These are phyloP conservation scores for Hemicentrotus pulcherrimus DNA, from an alignment of 35 echinoderm and acorn worm species.

Conservation along the genomic window DNA sequence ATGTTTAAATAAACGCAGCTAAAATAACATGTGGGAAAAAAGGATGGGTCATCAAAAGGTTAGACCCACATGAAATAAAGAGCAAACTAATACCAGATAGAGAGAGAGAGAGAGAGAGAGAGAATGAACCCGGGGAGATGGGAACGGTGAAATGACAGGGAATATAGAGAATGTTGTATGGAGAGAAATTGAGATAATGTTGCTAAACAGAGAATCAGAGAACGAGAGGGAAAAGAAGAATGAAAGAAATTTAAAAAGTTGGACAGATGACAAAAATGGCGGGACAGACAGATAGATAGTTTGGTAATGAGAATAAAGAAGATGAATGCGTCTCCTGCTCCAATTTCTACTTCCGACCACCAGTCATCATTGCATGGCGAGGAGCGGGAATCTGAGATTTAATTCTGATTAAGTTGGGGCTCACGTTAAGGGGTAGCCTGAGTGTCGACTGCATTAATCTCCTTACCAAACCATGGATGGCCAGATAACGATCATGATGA, in stretches of 20 bases:
- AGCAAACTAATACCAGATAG: neutral
- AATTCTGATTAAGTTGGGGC: constrained; percentile 33
- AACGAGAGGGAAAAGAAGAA: neutral
- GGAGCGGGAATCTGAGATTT: neutral
- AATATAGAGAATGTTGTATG: no score
- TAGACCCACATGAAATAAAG: neutral
- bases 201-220: neutral
- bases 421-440: neutral
- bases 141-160: neutral
- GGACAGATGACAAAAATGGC: neutral
- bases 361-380: neutral
- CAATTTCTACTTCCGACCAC: neutral
- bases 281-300: neutral
- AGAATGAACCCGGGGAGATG: neutral
- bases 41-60: neutral
- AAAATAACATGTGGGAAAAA: neutral
- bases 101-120: neutral
- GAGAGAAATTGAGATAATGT: neutral
- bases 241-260: neutral
- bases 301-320: neutral
- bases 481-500: neutral
- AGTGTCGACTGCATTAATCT: neutral
- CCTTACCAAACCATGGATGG: neutral
- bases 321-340: neutral
- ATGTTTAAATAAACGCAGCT: neutral